Percentiles rank a stretch among this genome's conserved stretches.
Evolutionary conservation across 2,888 invertebrate species (phyloP).

Genomic region (Achlya flavicornis): DNA sequence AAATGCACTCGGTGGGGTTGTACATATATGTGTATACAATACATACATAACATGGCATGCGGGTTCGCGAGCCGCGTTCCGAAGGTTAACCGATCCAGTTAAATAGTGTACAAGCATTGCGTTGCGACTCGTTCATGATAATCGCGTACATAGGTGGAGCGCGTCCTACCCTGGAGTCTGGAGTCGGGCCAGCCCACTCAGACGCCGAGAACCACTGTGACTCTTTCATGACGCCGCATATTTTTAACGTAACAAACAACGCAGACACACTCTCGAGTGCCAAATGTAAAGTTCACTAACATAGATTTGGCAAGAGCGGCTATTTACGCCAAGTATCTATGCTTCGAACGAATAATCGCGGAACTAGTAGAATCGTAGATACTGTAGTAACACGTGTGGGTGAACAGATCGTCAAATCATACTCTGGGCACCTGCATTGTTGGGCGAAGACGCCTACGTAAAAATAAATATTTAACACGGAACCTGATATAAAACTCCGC

Average conservation of each 20-base stretch:
- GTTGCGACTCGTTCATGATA: slow-evolving; percentile 23
- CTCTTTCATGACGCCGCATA: slow-evolving; percentile 81
- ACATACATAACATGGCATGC: slow-evolving; percentile 33
- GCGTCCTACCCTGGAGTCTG: slow-evolving; percentile 49
- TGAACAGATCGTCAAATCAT: slow-evolving; percentile 22
- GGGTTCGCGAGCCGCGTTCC: slow-evolving; percentile 36
- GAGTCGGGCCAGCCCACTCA: slow-evolving; percentile 69
- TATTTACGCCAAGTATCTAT: slow-evolving; percentile 73
- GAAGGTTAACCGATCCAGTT: slow-evolving; percentile 45
- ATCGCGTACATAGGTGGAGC: slow-evolving; percentile 35
- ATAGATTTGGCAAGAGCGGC: slow-evolving; percentile 78
- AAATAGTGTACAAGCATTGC: slow-evolving; percentile 32
- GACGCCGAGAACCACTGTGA: slow-evolving; percentile 65
- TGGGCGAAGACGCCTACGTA: slow-evolving; percentile 8
- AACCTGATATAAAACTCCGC: background rate
- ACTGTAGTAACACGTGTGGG: slow-evolving; percentile 32
- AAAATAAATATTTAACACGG: background rate
- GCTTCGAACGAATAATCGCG: slow-evolving; percentile 51
- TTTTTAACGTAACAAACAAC: slow-evolving; percentile 81
- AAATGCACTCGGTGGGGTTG: slow-evolving; percentile 33
- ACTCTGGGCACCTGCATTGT: slow-evolving; percentile 12
- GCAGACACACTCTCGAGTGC: slow-evolving; percentile 75
- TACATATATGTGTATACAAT: slow-evolving; percentile 11
- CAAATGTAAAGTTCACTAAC: slow-evolving; percentile 83
- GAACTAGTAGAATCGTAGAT: slow-evolving; percentile 36